Conservation (phyloP, 2,113 vertebrate species). For the Gallinago paraguaiae region DNA sequence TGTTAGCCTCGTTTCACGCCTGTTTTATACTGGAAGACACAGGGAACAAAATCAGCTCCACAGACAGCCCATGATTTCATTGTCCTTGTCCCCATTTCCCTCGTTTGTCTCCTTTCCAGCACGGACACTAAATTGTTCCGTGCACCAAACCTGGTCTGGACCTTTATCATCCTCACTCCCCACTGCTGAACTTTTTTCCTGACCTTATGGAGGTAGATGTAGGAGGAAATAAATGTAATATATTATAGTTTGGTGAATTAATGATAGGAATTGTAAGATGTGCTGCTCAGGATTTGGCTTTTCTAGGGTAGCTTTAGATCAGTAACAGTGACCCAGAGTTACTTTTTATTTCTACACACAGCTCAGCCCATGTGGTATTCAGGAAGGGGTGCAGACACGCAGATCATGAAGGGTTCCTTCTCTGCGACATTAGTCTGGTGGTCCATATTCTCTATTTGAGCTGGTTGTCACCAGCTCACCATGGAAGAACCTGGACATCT, state of each 20-base stretch:
- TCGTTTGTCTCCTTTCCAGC: neutral
- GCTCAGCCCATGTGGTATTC: neutral
- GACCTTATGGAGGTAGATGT: neutral
- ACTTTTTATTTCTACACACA: neutral
- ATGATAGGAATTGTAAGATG: neutral
- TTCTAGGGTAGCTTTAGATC: neutral
- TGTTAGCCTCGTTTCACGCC: neutral
- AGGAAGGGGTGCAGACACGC: neutral
- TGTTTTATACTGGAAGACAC: neutral
- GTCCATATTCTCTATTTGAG: neutral
- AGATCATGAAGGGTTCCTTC: neutral
- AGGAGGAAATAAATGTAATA: neutral
- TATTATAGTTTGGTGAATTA: neutral
- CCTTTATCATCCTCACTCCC: neutral
- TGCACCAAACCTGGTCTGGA: neutral
- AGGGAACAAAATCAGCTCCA: neutral
- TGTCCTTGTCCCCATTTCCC: neutral
- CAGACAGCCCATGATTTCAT: neutral
- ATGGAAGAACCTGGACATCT: neutral
- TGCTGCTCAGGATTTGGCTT: neutral
- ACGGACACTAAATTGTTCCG: neutral
- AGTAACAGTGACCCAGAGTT: neutral
- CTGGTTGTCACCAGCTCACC: neutral
- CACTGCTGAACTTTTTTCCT: neutral
- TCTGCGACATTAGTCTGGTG: neutral